Base-by-base conservation (phyloP, 2,888 invertebrate genomes). In the Cerceris rybyensis region DNA sequence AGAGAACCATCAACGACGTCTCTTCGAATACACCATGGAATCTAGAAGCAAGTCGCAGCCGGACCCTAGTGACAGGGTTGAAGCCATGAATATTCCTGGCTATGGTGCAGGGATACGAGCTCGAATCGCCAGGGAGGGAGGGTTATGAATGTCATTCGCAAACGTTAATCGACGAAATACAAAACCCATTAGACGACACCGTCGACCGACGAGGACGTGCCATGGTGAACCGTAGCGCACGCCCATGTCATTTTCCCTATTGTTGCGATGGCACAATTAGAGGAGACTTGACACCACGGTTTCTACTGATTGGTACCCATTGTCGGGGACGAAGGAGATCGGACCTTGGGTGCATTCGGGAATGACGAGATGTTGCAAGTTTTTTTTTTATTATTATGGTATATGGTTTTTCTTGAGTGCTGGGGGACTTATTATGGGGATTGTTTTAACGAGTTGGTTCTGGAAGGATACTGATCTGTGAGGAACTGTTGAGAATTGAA, bases 101-200 rank as follows among this genome's bases (percentile, higher is more conserved):
- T 54, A 46, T 28, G 11, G 68, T 54, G 49, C 54, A 54, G 52
- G 61, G 54, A 58, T 57, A 52, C 46, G 43, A 17, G 39, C 43
- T 65, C 50, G 61, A 63, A 76, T 69, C 43, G 50, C 71, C 66
- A 49, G 46, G 66, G 43, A 70, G 65, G 67, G 75, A 67, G 70
- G 78, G 83, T 79, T 84, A 86, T 87, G 84, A 88, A 88, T 86
- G 88, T 83, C 87, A 86, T 84, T 82, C 86, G 82, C 87, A 86
- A 86, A 85, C 85, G 86, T 88, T 87, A 87, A 87, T 87, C 87
- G 87, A 83, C 84, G 87, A 82, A 82, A 86, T 86, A 87, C 87
- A 88, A 87, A 88, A 86, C 83, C 87, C 87, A 87, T 87, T 87
- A 87, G 87, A 85, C 80, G 82, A 72, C 80, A 82, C 78, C 85